These are phyloP conservation scores for Malacoraja senta DNA, from an alignment of 2,797 vertebrate genomes.

Conservation along the genomic window DNA sequence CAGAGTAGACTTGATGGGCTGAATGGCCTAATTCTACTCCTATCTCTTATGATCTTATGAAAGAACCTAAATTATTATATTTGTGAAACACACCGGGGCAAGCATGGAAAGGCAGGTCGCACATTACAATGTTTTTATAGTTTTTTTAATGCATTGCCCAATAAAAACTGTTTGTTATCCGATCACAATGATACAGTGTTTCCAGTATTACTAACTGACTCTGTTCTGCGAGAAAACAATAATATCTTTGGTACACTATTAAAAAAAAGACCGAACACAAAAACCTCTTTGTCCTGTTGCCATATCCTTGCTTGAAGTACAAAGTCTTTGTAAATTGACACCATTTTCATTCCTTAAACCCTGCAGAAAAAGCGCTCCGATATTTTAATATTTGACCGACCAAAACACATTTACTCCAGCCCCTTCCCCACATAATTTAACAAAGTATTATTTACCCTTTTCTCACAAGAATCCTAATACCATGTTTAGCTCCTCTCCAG, in stretches of 20 bases:
- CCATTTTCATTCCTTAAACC: background rate
- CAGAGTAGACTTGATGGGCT: too few relatives aligned
- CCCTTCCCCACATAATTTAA: background rate
- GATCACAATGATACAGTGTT: constrained; percentile 16
- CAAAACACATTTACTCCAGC: too few relatives aligned
- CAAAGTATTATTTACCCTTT: background rate
- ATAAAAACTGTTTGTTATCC: constrained; percentile 27
- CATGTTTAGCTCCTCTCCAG: background rate
- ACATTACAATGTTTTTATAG: background rate
- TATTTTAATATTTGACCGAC: background rate
- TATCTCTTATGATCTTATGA: too few relatives aligned
- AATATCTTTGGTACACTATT: constrained; percentile 34
- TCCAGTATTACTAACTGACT: background rate
- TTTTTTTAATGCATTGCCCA: background rate
- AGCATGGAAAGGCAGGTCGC: background rate
- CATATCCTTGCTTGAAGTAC: background rate
- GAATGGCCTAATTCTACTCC: too few relatives aligned
- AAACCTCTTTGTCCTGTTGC: constrained; percentile 29
- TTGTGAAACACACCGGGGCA: background rate
- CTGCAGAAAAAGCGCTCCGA: background rate
- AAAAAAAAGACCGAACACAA: background rate
- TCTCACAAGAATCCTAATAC: background rate
- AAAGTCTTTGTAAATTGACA: background rate
- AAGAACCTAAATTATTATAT: background rate
- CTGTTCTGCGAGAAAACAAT: constrained; percentile 1